Evolutionary conservation across 2,797 vertebrate species (phyloP), one percentile per base, ranked within the genome.

Genomic region (Adelosebastes latens): DNA sequence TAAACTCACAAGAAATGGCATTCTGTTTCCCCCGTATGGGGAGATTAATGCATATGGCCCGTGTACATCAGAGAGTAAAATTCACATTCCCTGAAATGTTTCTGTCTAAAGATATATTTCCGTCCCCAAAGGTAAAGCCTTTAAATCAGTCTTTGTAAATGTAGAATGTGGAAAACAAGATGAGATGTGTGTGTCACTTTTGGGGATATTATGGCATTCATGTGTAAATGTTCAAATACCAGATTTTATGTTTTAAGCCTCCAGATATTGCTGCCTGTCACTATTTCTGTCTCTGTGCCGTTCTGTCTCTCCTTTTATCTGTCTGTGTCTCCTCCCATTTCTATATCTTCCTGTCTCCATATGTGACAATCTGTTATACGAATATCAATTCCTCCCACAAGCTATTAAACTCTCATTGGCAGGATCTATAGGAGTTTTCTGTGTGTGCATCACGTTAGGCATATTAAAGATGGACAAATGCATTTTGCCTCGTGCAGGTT

Each of bases 141-240:
- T 81, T 73, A 85, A 90, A 86, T 85, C 72, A 79, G 31, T 59
- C 64, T 61, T 72, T 82, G 72, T 80, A 71, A 83, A 78, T 72
- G 68, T 77, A 73, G 22, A 80, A 69, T 34, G 49, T 52, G 11
- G 36, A 80, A 85, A 88, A 84, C 34, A 72, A 74, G 59, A 84
- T 74, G 68, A 60, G 69, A 65, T 59, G 62, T 55, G 36, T 69
- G 36, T 87, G 78, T 84, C 75, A 79, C 76, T 80, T 83, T 81
- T 65, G 52, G 69, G 77, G 63, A 84, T 76, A 80, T 67, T 72
- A 69, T 86, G 49, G 62, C 72, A 86, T 86, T 89, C 70, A 79
- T 87, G 87, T 86, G 76, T 81, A 90, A 86, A 88, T 85, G 69
- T 81, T 90, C 67, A 83, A 83, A 90, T 80, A 72, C 34, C 72